Evolutionary conservation across 2,113 vertebrate species (phyloP), one percentile per base, ranked within the genome.

Genomic region (Bubo bubo): DNA sequence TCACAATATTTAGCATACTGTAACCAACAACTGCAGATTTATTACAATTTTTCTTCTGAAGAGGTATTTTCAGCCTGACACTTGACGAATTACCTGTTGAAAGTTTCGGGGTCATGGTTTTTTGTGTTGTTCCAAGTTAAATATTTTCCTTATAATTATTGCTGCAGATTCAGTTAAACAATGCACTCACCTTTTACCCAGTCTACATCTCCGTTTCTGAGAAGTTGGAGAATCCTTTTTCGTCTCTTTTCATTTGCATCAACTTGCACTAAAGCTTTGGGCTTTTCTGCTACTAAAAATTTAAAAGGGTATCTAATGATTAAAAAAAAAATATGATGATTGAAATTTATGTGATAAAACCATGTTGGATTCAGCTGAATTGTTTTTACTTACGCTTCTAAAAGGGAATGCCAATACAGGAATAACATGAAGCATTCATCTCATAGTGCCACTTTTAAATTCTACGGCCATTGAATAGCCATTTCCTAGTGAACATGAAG

Each of bases 381-480:
- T 96, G 68, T 49, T 97, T 96, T 95, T 95, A 94, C 85, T 94
- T 96, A 43, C 39, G 68, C 56, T 90, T 97, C 76, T 67, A 76
- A 92, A 68, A 93, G 68, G 32, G 67, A 91, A 91, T 58, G 66
- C 55, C 73, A 77, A 93, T 97, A 72, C 13, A 62, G 93, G 85
- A 92, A 34, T 91, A 94, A 66, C 49, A 79, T 34, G 23, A 68
- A 76, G 85, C 75, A 68, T 80, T 91, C 81, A 90, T 79, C 88
- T 82, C 45, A 14, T 41, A 70, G 75, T 52, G 88, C 75, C 74
- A 71, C 64, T 95, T 92, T 90, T 56, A 71, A 94, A 86, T 95
- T 96, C 95, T 67, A 91, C 0, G 34, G 92, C 92, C 79, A 92
- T 96, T 96, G 96, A 96, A 86, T 96, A 94, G 68, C 94, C 88